These are phyloP conservation scores for Oxygymnocypris stewartii DNA, from an alignment of 2,113 vertebrate genomes.

Conservation along the genomic window DNA sequence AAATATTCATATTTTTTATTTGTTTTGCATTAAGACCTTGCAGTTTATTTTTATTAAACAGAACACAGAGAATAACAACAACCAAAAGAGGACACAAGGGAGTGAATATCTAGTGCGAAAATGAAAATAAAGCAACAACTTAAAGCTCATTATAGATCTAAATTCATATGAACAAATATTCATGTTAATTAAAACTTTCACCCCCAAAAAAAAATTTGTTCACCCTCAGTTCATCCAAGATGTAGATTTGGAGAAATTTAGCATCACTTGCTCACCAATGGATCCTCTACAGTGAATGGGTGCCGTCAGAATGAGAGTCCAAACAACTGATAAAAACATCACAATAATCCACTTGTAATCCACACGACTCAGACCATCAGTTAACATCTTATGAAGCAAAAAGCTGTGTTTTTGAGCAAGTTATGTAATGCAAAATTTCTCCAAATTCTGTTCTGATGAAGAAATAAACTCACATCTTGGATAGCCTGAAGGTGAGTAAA, in stretches of 20 bases:
- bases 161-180: neutral
- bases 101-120: neutral
- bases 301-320: neutral
- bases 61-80: neutral
- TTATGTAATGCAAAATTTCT: neutral
- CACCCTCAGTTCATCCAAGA: neutral
- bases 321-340: neutral
- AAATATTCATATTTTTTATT: slow-evolving; percentile 8
- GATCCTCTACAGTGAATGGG: neutral
- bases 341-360: neutral
- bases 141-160: neutral
- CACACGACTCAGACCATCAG: neutral
- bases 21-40: neutral
- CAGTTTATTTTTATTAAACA: slow-evolving; percentile 13
- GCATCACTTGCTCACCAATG: neutral
- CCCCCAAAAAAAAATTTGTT: neutral
- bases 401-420: too few species aligned
- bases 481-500: neutral
- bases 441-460: too few species aligned
- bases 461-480: too few species aligned
- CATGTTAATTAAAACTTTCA: neutral
- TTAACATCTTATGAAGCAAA: neutral
- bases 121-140: neutral
- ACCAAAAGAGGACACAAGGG: neutral
- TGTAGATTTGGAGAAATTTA: neutral